A percentile compares a stretch with the other conserved stretches of the same genome.
phyloP scores from a whole-genome alignment of 2,888 invertebrate genomes.

The Gari tellinella region DNA sequence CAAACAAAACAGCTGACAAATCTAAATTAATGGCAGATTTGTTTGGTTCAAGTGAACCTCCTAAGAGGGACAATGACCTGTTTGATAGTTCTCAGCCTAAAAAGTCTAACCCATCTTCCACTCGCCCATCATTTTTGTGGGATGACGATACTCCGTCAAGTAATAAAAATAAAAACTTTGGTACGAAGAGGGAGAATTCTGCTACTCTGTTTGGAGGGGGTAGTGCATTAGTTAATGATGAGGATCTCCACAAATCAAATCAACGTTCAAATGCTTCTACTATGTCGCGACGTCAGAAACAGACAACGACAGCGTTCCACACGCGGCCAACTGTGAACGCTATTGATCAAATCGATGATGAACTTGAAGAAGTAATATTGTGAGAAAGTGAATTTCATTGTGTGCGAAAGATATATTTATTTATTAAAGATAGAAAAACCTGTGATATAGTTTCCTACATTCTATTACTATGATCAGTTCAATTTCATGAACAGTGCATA shows the following conservation, averaged over 20 bases:
- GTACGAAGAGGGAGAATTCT: slow-evolving; percentile 63
- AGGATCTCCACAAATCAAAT: slow-evolving; percentile 56
- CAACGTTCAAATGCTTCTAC: slow-evolving; percentile 52
- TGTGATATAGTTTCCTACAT: too few species aligned
- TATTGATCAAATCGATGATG: slow-evolving; percentile 79
- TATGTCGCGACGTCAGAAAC: slow-evolving; percentile 69
- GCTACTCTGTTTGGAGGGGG: slow-evolving; percentile 78
- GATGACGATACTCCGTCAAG: slow-evolving; percentile 62
- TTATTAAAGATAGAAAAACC: too few species aligned
- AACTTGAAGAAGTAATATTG: slow-evolving; percentile 81
- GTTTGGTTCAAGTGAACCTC: slow-evolving; percentile 72
- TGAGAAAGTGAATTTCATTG: slow-evolving; percentile 20
- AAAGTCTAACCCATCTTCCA: slow-evolving; percentile 42
- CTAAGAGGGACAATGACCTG: slow-evolving; percentile 57
- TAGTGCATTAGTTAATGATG: slow-evolving; percentile 75
- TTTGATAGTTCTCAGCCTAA: slow-evolving; percentile 56
- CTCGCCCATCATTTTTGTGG: slow-evolving; percentile 67
- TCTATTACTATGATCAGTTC: too few species aligned
- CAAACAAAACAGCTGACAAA: slow-evolving; percentile 66
- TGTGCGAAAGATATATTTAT: too few species aligned
- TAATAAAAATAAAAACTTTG: slow-evolving; percentile 30
- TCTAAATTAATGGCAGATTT: slow-evolving; percentile 75
- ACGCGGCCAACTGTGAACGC: slow-evolving; percentile 76
- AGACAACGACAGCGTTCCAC: slow-evolving; percentile 70
- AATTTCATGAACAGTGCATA: too few species aligned